Base-by-base conservation (phyloP, 2,113 vertebrate genomes). In the Rhinopomastus cyanomelas region DNA sequence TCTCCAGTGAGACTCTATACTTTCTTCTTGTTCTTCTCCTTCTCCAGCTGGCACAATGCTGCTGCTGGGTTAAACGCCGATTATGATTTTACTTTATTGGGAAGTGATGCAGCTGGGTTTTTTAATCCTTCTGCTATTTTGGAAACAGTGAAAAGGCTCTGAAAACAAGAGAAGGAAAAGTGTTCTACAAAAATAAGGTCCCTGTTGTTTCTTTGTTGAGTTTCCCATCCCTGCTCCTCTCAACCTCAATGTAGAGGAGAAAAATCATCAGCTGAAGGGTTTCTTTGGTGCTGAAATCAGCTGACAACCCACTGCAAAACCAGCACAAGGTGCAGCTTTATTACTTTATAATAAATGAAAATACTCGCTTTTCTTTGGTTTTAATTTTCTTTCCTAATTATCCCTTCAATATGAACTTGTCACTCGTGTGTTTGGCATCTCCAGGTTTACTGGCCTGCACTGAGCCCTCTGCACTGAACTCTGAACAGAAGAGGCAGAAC, bases 201-300 rank as follows among this genome's bases (percentile, higher is more conserved):
- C 22, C 36, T 73, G 32, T 57, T 67, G 49, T 93, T 95, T 74
- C 69, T 84, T 94, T 76, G 87, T 85, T 93, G 88, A 59, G 9
- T 51, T 76, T 86, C 92, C 62, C 51, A 65, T 55, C 26, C n/a
- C 5, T 53, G 17, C 30, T 71, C 64, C 20, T 69, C 75, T 74
- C 73, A 78, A 5, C 74, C 69, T 85, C 83, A 42, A 66, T 81
- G 66, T 86, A 78, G 55, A 89, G 56, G 46, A 94, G 90, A 92
- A 96, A 96, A 75, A 4, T 12, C 20, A 46, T 71, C 37, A 19
- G 39, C 53, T 88, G 72, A 60, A 68, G 44, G n/a, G 74, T 96
- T 95, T 91, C 88, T 78, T 78, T 73, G 72, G 92, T 95, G 52
- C 82, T 89, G 74, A 85, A 96, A 94, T 93, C 86, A 85, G 85